These are phyloP conservation scores for Callocephalon fimbriatum DNA, from an alignment of 2,113 vertebrate genomes.

Conservation along the genomic window DNA sequence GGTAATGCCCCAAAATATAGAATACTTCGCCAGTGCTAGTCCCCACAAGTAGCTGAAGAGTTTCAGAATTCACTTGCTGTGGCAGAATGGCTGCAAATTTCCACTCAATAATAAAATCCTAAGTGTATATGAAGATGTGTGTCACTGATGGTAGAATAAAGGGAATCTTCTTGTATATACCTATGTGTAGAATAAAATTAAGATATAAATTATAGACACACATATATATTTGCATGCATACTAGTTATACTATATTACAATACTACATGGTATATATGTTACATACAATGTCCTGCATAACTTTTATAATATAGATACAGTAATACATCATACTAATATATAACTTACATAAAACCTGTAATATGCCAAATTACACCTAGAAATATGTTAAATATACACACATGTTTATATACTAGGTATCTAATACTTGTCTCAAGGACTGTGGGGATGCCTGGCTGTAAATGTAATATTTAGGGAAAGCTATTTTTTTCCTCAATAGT, in stretches of 20 bases:
- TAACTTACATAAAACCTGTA: background rate
- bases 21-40: background rate
- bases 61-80: background rate
- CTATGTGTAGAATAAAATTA: background rate
- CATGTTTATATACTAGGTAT: background rate
- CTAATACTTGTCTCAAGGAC: background rate
- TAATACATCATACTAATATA: background rate
- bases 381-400: background rate
- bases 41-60: background rate
- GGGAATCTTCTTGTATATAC: background rate
- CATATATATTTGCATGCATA: background rate
- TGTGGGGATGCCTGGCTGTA: background rate
- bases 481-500: background rate
- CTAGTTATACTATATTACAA: background rate
- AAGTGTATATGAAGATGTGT: background rate
- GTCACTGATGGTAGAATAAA: background rate
- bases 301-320: background rate
- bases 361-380: background rate
- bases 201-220: background rate
- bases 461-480: background rate
- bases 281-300: background rate
- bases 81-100: background rate
- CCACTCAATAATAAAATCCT: background rate
- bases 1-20: background rate
- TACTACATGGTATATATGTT: background rate